Base-by-base conservation (phyloP, 2,113 vertebrate genomes). In the Fregata magnificens region DNA sequence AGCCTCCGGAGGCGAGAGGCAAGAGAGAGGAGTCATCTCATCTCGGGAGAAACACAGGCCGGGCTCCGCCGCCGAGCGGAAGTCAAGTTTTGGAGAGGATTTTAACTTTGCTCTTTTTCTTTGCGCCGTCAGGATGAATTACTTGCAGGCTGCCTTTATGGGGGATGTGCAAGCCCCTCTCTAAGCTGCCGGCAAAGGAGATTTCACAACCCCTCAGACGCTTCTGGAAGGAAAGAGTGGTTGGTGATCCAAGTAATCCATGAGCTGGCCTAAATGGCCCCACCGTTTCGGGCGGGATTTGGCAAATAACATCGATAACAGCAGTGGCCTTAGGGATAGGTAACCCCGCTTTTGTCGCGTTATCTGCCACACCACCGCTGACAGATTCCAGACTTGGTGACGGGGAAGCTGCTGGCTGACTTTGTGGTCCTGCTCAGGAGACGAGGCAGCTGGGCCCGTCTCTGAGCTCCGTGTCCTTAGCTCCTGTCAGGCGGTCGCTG, bases 231-330 rank as follows among this genome's bases (percentile, higher is more conserved):
- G 45, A 21, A 42, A 16, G 45, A 49, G 7, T 11, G 12, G 10
- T 56, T 49, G 69, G 36, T 52, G 63, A 56, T 61, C 20, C 28
- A 36, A n/a, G 36, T 56, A 61, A 56, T 36, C 45, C 34, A 13
- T 34, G 53, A 47, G 7, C 42, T 28, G 13, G 25, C 61, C 36
- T 52, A 29, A 29, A 28, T 16, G 28, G 9, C 44, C 32, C 15
- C 5, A 13, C 24, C 0, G 0, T 45, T 95, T 79, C 25, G 88
- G 44, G 19, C 0, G 0, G 65, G 56, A 53, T 76, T 71, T 58
- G 74, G 16, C 18, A 18, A 40, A 55, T 36, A 58, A 2, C 0
- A 1, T n/a, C n/a, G n/a, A n/a, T 36, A 20, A 38, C 47, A 73
- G 17, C 29, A 29, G 62, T 19, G 67, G 49, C 44, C 24, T 49